Conservation (phyloP, 2,113 vertebrate genomes). For the rat (Rattus norvegicus) region DNA sequence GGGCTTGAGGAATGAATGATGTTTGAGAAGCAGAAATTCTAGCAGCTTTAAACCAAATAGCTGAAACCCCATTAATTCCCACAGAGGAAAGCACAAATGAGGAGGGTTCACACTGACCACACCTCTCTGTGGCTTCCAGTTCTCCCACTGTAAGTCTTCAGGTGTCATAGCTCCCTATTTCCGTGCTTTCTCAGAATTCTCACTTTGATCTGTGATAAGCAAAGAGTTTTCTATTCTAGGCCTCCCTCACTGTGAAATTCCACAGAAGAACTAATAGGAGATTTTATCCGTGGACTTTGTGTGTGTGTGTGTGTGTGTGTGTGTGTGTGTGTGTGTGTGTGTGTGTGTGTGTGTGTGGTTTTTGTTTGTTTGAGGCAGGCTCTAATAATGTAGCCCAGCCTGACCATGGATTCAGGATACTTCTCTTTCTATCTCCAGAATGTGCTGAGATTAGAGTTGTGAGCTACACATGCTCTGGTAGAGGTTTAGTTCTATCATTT, state of each 20-base stretch:
- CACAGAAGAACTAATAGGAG: slow-evolving; percentile 13
- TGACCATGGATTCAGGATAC: background rate
- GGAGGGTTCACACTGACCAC: background rate
- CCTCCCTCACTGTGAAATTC: background rate
- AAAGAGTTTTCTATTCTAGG: background rate
- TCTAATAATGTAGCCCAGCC: background rate
- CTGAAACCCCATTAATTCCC: background rate
- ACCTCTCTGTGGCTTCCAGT: background rate
- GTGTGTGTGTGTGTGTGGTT: background rate
- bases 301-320: background rate
- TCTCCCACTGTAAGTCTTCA: background rate
- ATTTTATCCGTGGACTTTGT: background rate
- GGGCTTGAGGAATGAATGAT: background rate
- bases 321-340: no score
- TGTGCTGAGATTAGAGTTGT: background rate
- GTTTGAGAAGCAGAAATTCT: slow-evolving; percentile 42
- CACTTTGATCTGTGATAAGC: background rate
- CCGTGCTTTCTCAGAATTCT: background rate
- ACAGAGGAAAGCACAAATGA: background rate
- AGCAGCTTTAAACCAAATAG: slow-evolving; percentile 11
- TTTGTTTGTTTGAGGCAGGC: background rate
- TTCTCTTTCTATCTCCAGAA: background rate
- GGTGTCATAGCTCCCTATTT: background rate
- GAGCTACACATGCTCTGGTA: background rate
- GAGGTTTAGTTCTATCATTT: background rate